Percentiles rank a stretch among this genome's conserved stretches.
These are phyloP conservation scores for Hippocampus abdominalis DNA, from an alignment of 2,113 vertebrate species.

Conservation along the genomic window DNA sequence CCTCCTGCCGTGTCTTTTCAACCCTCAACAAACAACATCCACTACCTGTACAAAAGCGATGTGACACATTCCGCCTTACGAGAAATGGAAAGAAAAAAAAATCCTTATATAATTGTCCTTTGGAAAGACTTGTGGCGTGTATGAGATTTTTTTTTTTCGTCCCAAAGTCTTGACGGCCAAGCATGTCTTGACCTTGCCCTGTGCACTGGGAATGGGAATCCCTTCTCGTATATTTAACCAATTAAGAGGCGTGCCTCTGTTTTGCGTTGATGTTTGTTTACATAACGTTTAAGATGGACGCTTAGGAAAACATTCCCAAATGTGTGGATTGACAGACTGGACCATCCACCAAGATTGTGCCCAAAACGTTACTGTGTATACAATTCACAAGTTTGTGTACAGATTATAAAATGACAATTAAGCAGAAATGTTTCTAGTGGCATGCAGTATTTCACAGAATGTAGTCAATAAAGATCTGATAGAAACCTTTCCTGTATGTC, in stretches of 20 bases:
- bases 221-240: not conserved
- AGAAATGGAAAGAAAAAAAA: not conserved
- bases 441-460: slow-evolving; percentile 40
- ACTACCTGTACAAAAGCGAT: not conserved
- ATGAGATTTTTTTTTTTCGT: not conserved
- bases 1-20: not conserved
- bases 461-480: slow-evolving; percentile 49
- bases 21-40: not conserved
- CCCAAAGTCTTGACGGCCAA: not conserved
- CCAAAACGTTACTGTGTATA: slow-evolving; percentile 1
- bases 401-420: slow-evolving; percentile 28
- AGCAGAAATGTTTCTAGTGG: slow-evolving; percentile 35
- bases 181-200: not conserved
- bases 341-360: slow-evolving; percentile 1
- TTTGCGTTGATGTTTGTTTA: slow-evolving; percentile 8
- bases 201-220: not conserved
- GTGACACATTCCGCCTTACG: not conserved
- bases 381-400: slow-evolving; percentile 38
- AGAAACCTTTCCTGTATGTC: slow-evolving; percentile 10
- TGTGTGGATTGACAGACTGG: not conserved
- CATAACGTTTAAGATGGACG: not conserved
- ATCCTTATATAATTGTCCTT: not conserved
- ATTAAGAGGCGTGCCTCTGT: not conserved
- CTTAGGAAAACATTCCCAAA: not conserved
- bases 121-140: not conserved